Evolutionary conservation across 2,888 invertebrate species (phyloP).

Genomic region (Spilosoma lubricipeda): DNA sequence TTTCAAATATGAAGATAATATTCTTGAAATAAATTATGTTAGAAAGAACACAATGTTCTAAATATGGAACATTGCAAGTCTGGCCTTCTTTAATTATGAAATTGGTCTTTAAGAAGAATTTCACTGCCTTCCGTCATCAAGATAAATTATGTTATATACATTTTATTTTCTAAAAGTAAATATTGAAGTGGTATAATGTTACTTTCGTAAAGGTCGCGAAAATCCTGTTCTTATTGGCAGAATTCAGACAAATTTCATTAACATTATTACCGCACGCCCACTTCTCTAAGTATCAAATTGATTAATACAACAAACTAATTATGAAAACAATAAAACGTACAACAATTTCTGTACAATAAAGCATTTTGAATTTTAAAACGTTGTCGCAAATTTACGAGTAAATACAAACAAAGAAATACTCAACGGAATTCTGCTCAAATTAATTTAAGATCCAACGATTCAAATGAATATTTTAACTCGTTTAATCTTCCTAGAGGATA

Average conservation of each 20-base stretch:
- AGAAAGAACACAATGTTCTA: neutral
- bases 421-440: constrained; percentile 9
- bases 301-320: neutral
- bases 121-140: neutral
- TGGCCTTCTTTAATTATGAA: too few species aligned
- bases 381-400: neutral
- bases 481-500: constrained; percentile 44
- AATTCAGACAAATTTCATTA: neutral
- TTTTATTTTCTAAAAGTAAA: neutral
- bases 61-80: too few species aligned
- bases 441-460: constrained; percentile 35
- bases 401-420: constrained; percentile 12
- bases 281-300: neutral
- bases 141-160: neutral
- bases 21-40: neutral
- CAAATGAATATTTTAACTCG: constrained; percentile 48
- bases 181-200: neutral
- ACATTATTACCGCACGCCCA: neutral
- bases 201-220: neutral
- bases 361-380: constrained; percentile 8
- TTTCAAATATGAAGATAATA: neutral
- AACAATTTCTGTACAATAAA: neutral
- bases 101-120: neutral
- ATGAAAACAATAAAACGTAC: neutral
- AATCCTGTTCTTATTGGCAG: neutral